phyloP scores from a whole-genome alignment of 2,797 vertebrate genomes.

The Xiphophorus birchmanni region DNA sequence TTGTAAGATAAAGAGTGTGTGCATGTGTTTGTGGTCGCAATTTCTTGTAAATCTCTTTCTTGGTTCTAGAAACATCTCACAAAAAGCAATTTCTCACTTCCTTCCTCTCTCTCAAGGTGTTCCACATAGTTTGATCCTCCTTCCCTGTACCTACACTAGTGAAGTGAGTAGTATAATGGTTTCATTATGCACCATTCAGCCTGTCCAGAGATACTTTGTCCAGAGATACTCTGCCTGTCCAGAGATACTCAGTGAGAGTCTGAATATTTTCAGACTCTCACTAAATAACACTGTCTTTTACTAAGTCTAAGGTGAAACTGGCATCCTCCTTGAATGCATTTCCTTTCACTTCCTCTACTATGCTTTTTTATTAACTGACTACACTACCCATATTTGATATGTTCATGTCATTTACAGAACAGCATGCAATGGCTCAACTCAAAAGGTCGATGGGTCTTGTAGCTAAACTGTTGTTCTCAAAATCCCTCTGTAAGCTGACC shows the following conservation, averaged over 20 bases:
- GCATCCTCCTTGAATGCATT: background rate
- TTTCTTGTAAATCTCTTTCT: background rate
- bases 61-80: background rate
- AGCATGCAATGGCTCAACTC: background rate
- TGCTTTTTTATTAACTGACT: background rate
- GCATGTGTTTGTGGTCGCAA: background rate
- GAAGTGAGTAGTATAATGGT: background rate
- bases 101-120: background rate
- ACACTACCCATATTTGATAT: background rate
- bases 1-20: conserved; percentile 21
- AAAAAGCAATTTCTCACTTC: background rate
- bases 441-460: background rate
- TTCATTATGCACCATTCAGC: background rate
- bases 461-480: background rate
- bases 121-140: background rate
- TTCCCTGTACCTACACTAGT: background rate
- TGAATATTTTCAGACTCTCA: background rate
- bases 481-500: background rate
- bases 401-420: background rate
- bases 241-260: too few species aligned
- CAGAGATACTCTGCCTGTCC: too few species aligned
- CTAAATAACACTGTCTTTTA: background rate
- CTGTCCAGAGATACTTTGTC: too few species aligned
- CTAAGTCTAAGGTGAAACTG: background rate
- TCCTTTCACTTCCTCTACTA: background rate